Percentiles rank a stretch among this genome's conserved stretches.
These are phyloP conservation scores for Hemicentrotus pulcherrimus DNA, from an alignment of 35 echinoderm and acorn worm species.

Conservation along the genomic window DNA sequence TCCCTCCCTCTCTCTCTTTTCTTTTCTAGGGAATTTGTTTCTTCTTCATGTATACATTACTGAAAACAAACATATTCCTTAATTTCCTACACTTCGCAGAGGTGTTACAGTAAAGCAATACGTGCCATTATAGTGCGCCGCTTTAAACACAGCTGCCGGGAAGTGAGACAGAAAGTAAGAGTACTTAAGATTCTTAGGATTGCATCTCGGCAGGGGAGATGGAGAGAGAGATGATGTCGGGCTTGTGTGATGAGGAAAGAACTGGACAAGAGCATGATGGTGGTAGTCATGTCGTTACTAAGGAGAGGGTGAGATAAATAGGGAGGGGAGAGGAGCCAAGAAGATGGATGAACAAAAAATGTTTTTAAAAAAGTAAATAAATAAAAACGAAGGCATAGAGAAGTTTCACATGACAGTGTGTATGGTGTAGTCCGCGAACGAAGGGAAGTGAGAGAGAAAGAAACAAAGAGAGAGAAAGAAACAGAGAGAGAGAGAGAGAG, in stretches of 20 bases:
- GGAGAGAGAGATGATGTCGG: not conserved
- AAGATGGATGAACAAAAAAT: not conserved
- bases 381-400: not conserved
- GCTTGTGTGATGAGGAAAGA: too few relatives aligned
- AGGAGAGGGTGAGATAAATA: not conserved
- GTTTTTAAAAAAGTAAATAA: not conserved
- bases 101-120: too few relatives aligned
- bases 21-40: too few relatives aligned
- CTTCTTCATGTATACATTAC: too few relatives aligned
- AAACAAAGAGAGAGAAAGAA: not conserved
- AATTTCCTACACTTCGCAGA: too few relatives aligned
- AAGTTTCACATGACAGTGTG: not conserved
- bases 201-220: not conserved
- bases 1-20: too few relatives aligned
- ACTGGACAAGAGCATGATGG: not conserved
- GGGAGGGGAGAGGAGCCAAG: not conserved
- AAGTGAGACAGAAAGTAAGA: not conserved
- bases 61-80: too few relatives aligned
- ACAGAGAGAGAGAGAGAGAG: not conserved
- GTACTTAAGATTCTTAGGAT: conserved; percentile 35
- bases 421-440: not conserved
- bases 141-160: conserved; percentile 32
- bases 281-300: not conserved
- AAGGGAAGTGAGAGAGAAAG: not conserved
- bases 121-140: not conserved